Conservation (phyloP, 64 coral and sea anemone species). For the Cladopsammia gracilis region DNA sequence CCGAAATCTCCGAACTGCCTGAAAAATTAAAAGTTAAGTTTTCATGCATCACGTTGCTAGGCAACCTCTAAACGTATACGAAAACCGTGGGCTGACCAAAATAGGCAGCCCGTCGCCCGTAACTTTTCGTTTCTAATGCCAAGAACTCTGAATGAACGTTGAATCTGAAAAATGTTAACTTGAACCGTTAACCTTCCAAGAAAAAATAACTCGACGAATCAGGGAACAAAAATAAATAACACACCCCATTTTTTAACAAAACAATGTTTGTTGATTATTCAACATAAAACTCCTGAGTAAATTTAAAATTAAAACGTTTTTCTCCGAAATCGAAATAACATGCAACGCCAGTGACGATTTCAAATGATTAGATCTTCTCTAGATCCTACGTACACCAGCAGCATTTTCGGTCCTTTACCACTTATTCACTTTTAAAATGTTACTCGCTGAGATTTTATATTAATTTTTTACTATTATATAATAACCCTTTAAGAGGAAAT, state of each 20-base stretch:
- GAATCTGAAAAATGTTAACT: neutral
- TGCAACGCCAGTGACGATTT: neutral
- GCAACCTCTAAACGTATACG: no score
- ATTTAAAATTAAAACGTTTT: neutral
- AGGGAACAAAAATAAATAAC: constrained; percentile 4
- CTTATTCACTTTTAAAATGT: neutral
- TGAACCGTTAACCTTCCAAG: neutral
- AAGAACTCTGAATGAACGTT: neutral
- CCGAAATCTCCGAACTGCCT: no score
- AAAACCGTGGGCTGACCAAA: no score
- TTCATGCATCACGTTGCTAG: no score
- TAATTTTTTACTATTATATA: neutral
- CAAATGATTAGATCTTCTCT: neutral
- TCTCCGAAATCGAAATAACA: neutral
- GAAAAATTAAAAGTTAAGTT: no score
- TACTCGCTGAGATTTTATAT: constrained; percentile 14
- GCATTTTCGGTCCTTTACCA: no score
- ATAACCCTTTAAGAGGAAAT: neutral
- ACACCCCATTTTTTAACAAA: neutral
- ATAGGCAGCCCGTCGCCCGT: no score
- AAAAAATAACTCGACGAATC: neutral
- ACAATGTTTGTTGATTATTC: neutral
- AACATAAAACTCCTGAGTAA: constrained; percentile 2
- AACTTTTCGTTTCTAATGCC: neutral
- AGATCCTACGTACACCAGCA: no score